Base-by-base conservation (phyloP, 2,113 vertebrate species). In the Hippocampus abdominalis region DNA sequence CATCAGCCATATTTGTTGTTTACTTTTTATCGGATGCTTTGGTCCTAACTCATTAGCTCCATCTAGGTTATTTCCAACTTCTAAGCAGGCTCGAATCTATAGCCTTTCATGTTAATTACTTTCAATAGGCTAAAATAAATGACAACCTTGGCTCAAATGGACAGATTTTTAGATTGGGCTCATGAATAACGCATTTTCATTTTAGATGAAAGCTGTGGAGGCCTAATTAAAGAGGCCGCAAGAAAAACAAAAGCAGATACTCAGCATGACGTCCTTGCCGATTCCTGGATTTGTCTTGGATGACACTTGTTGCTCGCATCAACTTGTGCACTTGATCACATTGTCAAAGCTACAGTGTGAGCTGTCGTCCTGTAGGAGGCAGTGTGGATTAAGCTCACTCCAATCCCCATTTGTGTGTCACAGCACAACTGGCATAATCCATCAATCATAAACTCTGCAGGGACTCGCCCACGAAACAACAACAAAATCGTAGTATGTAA, bases 301-400 rank as follows among this genome's bases (percentile, higher is more conserved):
- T 56, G 68, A 46, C 67, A 64, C 56, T 59, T 59, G 57, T 40
- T 56, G 62, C 57, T 73, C 78, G 79, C 66, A 75, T 46, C 68
- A 70, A 60, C 57, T 82, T 74, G 29, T 73, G 10, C 64, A 70
- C 78, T 73, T 76, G 82, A 49, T 66, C 64, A 70, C 76, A 65
- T 49, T n/a, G 25, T 70, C 68, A 49, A 42, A 18, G 66, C 49
- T 57, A 72, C 76, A 77, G 15, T 84, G 74, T 76, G 72, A 61
- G 68, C 56, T 75, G 73, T 73, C 68, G 32, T 81, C 86, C 86
- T 88, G 81, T 75, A 87, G 88, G 87, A 86, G 85, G 87, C 84
- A 81, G 77, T 86, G 79, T 76, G 81, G 87, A 80, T 83, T 72
- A 80, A 80, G 84, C 81, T 74, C 68, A 71, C 76, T 67, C 64